Percentiles rank a stretch among this genome's conserved stretches.
Evolutionary conservation across 2,888 invertebrate genomes (phyloP).

Genomic region (Leptopilina myrica): DNA sequence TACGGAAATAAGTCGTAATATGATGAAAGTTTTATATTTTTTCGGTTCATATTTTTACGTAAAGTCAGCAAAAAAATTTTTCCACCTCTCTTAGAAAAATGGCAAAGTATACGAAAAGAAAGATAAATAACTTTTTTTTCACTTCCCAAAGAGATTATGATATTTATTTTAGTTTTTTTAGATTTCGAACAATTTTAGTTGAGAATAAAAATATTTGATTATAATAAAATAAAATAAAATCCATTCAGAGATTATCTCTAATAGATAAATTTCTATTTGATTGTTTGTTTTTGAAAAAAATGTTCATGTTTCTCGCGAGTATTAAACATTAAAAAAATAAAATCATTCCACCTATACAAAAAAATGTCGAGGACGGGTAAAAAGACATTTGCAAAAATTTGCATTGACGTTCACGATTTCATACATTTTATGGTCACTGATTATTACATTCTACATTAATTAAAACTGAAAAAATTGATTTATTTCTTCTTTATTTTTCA

Average conservation of each 20-base stretch:
- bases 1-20: not conserved
- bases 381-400: slow-evolving; percentile 23
- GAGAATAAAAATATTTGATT: not conserved
- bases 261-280: too few species aligned
- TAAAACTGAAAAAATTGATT: slow-evolving; percentile 1
- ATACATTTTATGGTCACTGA: slow-evolving; percentile 12
- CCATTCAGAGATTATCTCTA: too few species aligned
- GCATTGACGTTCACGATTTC: slow-evolving; percentile 24
- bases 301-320: not conserved
- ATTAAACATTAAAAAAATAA: not conserved
- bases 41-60: not conserved
- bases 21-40: not conserved
- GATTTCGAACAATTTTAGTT: too few species aligned
- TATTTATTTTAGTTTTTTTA: too few species aligned
- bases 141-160: too few species aligned
- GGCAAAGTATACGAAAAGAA: too few species aligned
- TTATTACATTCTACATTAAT: not conserved
- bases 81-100: too few species aligned
- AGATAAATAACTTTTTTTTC: too few species aligned
- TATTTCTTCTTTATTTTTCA: not conserved
- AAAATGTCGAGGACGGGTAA: slow-evolving; percentile 21
- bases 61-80: not conserved
- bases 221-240: too few species aligned
- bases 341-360: not conserved
- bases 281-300: not conserved